A percentile compares a stretch with the other conserved stretches of the same genome.
These are phyloP conservation scores for Caenorhabditis briggsae DNA, from an alignment of 1,140 invertebrate genomes.

Conservation along the genomic window DNA sequence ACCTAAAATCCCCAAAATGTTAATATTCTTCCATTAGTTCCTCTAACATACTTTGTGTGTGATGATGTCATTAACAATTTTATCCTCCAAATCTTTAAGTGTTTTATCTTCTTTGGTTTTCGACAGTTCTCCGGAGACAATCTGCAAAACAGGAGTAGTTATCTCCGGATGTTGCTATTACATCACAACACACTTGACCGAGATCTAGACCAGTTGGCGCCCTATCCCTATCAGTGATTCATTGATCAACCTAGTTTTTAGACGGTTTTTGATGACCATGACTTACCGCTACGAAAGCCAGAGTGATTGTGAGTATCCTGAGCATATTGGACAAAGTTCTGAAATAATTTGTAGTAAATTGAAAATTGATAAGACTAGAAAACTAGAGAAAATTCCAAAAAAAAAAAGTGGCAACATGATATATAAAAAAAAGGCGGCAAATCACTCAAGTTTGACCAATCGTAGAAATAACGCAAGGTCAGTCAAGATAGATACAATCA, in stretches of 20 bases:
- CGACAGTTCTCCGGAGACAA: slow-evolving; percentile 16
- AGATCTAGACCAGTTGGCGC: slow-evolving; percentile 51
- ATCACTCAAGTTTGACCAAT: slow-evolving; percentile 10
- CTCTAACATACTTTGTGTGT: slow-evolving; percentile 29
- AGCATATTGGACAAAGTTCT: not conserved
- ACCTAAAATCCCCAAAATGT: slow-evolving; percentile 53
- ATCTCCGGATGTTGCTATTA: slow-evolving; percentile 4
- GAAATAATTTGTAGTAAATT: not conserved
- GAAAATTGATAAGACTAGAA: not conserved
- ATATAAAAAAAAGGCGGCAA: not conserved
- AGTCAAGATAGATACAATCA: slow-evolving; percentile 18
- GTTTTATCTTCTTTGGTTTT: slow-evolving; percentile 48
- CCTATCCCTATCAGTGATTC: slow-evolving; percentile 5
- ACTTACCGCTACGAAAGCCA: slow-evolving; percentile 13
- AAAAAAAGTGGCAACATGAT: not conserved
- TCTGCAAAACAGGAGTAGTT: not conserved
- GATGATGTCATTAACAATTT: slow-evolving; percentile 43
- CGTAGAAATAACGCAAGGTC: slow-evolving; percentile 35
- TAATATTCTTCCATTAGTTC: not conserved
- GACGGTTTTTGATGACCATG: not conserved
- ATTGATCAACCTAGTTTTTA: slow-evolving; percentile 48
- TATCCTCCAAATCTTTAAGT: slow-evolving; percentile 49
- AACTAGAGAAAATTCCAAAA: not conserved
- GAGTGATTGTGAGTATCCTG: slow-evolving; percentile 25
- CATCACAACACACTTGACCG: slow-evolving; percentile 23